These are phyloP conservation scores for Parnassius glacialis DNA, from an alignment of 2,888 invertebrate species.

Conservation along the genomic window DNA sequence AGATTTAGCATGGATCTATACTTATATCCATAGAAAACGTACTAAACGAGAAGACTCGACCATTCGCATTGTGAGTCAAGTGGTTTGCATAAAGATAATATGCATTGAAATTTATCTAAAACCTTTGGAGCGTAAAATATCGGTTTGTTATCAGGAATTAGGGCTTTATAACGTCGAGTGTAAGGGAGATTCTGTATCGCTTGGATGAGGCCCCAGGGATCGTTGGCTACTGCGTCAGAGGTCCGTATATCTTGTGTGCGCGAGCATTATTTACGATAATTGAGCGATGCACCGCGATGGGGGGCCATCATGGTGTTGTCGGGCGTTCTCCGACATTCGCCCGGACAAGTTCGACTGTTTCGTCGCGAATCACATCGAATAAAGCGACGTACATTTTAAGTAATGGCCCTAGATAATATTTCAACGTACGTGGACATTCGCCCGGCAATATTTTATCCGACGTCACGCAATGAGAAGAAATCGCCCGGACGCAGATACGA, in stretches of 20 bases:
- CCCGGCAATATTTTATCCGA: constrained; percentile 74
- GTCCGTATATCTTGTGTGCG: constrained; percentile 79
- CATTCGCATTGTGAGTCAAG: constrained; percentile 76
- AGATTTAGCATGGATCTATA: constrained; percentile 72
- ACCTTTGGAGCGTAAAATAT: constrained; percentile 56
- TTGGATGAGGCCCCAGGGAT: constrained; percentile 50
- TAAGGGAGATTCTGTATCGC: constrained; percentile 51
- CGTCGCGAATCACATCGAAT: constrained; percentile 80
- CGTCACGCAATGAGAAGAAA: constrained; percentile 68
- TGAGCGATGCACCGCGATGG: constrained; percentile 81
- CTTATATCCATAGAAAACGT: constrained; percentile 69
- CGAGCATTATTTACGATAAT: constrained; percentile 82
- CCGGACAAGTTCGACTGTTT: constrained; percentile 79
- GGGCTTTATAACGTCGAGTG: constrained; percentile 43
- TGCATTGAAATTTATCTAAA: constrained; percentile 67
- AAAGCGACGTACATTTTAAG: constrained; percentile 80
- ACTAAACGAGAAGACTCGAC: constrained; percentile 64
- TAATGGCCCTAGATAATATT: constrained; percentile 79
- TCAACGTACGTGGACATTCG: constrained; percentile 76
- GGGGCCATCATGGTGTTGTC: constrained; percentile 80
- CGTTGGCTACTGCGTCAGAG: constrained; percentile 70
- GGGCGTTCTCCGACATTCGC: constrained; percentile 76
- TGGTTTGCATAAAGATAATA: constrained; percentile 80
- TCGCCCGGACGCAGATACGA: constrained; percentile 68
- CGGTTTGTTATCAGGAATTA: constrained; percentile 38